Evolutionary conservation across 2,113 vertebrate genomes (phyloP).

Genomic region (Potamarius usumacintae): DNA sequence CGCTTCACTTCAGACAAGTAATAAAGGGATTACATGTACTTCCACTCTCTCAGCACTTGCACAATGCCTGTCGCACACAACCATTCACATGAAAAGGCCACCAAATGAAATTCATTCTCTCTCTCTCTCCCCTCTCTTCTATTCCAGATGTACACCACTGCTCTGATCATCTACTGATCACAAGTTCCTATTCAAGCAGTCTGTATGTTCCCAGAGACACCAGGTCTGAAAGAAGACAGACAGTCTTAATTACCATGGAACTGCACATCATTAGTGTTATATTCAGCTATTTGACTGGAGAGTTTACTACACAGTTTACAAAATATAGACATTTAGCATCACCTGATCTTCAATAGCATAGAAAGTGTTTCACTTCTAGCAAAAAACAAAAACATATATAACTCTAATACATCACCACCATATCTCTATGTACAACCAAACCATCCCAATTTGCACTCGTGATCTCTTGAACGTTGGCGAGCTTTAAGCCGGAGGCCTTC

Average conservation of each 20-base stretch:
- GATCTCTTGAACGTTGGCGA: neutral
- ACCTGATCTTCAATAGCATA: neutral
- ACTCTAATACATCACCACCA: no score
- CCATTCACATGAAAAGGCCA: constrained; percentile 36
- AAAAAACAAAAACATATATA: neutral
- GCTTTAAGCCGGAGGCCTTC: neutral
- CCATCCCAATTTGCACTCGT: neutral
- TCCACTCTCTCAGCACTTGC: constrained; percentile 39
- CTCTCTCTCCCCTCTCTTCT: neutral
- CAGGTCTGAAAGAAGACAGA: neutral
- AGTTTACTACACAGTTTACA: neutral
- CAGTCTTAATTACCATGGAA: neutral
- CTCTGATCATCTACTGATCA: neutral
- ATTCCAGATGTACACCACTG: neutral
- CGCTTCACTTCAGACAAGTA: constrained; percentile 36
- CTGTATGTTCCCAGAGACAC: neutral
- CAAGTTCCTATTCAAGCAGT: neutral
- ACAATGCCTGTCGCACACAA: constrained; percentile 43
- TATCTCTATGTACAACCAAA: neutral
- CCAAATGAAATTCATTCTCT: constrained; percentile 24
- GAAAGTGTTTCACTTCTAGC: neutral
- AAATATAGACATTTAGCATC: neutral
- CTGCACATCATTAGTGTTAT: neutral
- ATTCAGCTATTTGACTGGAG: neutral
- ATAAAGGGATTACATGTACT: constrained; percentile 57